Conservation (phyloP, 1,140 invertebrate genomes). For the Panagrolaimus sp. region DNA sequence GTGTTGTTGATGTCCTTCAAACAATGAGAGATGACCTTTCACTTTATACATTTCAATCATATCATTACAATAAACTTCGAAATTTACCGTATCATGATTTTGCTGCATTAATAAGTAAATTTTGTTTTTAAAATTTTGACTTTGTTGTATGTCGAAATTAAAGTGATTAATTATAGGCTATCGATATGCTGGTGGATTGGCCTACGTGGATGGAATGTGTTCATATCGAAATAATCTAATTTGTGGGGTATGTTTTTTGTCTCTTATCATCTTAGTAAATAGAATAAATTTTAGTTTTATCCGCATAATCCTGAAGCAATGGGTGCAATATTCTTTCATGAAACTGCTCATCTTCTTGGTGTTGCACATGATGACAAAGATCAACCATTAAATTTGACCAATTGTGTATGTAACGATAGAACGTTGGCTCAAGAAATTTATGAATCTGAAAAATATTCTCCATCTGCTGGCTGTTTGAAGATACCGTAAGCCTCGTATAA, state of each 20-base stretch:
- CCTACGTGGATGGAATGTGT: neutral
- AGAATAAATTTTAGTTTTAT: slow-evolving; percentile 7
- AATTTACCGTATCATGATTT: neutral
- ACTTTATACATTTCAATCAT: neutral
- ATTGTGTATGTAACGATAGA: neutral
- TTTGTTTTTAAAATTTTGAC: too few species aligned
- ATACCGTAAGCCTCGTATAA: neutral
- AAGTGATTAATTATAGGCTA: too few species aligned
- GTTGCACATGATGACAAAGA: neutral
- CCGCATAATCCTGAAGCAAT: slow-evolving; percentile 10
- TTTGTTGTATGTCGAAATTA: too few species aligned
- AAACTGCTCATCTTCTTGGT: neutral
- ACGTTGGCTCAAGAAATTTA: neutral
- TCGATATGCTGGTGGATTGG: neutral
- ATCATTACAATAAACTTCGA: neutral
- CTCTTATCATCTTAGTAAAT: neutral
- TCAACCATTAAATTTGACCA: neutral
- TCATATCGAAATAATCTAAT: neutral
- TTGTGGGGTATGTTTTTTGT: slow-evolving; percentile 1
- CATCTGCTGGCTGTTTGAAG: neutral
- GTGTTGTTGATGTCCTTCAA: neutral
- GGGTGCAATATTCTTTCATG: slow-evolving; percentile 8
- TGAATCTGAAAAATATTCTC: neutral
- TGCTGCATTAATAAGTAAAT: neutral
- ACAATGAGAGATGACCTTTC: neutral